Evolutionary conservation across 2,797 vertebrate genomes (phyloP).

Genomic region (Zenarchopterus dispar): DNA sequence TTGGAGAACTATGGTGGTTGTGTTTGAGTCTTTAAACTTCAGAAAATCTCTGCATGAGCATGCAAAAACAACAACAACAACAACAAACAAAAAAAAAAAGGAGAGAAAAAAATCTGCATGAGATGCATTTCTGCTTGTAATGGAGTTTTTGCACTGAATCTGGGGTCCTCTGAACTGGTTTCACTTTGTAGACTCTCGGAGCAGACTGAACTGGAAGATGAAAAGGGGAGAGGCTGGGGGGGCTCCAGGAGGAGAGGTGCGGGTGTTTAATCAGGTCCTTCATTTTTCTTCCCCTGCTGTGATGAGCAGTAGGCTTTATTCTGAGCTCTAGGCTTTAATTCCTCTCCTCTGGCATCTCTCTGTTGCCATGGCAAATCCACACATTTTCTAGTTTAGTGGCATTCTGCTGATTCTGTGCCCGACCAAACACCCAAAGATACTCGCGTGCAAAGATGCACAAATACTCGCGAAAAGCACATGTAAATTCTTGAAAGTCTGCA

Average conservation of each 20-base stretch:
- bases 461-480: constrained; percentile 13
- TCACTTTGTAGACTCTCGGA: constrained; percentile 28
- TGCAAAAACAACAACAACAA: background rate
- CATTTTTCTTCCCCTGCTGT: constrained; percentile 58
- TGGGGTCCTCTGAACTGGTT: constrained; percentile 14
- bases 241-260: constrained; percentile 48
- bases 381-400: constrained; percentile 71
- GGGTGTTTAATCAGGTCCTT: constrained; percentile 67
- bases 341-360: constrained; percentile 66
- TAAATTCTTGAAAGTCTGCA: constrained; percentile 8
- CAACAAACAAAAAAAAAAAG: background rate
- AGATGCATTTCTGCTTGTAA: constrained; percentile 15
- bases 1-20: background rate
- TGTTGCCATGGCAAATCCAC: constrained; percentile 76
- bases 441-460: constrained; percentile 14
- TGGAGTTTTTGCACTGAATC: constrained; percentile 17
- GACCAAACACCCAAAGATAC: constrained; percentile 45
- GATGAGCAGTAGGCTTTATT: constrained; percentile 61
- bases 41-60: background rate
- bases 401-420: constrained; percentile 66
- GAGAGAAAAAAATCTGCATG: constrained; percentile 26
- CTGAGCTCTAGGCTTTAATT: constrained; percentile 24
- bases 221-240: constrained; percentile 41
- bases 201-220: constrained; percentile 44
- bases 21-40: constrained; percentile 24